Base-by-base conservation (phyloP, 2,888 invertebrate genomes). In the Prenolepis imparis region DNA sequence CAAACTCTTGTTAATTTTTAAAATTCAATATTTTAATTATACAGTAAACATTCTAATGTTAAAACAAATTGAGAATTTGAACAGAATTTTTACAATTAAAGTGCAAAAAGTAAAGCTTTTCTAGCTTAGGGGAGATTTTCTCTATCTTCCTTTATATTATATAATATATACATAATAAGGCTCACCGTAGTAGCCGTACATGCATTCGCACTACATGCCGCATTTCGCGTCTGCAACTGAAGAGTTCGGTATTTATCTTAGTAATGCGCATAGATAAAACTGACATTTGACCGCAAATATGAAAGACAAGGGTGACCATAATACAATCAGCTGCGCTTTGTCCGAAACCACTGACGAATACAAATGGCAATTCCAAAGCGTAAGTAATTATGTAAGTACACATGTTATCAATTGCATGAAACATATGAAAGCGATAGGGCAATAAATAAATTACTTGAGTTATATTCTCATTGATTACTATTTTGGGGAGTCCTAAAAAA, bases 351-450 rank as follows among this genome's bases (percentile, higher is more conserved):
- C 89, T 91, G 48, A 93, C 82, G 6, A 90, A 88, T 1, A 92
- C 91, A 78, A 93, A 92, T 3, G 93, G 93, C 8, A 92, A 59
- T 74, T 92, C 90, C 0, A 91, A 87, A 0, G 72, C 73, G 61
- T 93, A 93, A 0, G 91, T 91, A 72, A 91, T 84, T 0, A 87
- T 67, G 55, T 93, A 93, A 3, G 91, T 87, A 18, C 78, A 84
- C 9, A 84, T 78, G 55, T 93, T 90, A 9, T 92, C 89, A 1
- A 93, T 68, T 55, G 90, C 85, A 82, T 93, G 90, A 36, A 93
- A 91, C n/a, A 88, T 39, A 83, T 92, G 88, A 86, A 93, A 93
- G 9, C 91, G 91, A 61, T 93, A 93, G 0, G 93, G 93, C 44
- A 93, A 82, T 32, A 90, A 63, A 41, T 83, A 86, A 39, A 86